phyloP scores from a whole-genome alignment of 2,888 invertebrate genomes.

The Microplitis manilae region DNA sequence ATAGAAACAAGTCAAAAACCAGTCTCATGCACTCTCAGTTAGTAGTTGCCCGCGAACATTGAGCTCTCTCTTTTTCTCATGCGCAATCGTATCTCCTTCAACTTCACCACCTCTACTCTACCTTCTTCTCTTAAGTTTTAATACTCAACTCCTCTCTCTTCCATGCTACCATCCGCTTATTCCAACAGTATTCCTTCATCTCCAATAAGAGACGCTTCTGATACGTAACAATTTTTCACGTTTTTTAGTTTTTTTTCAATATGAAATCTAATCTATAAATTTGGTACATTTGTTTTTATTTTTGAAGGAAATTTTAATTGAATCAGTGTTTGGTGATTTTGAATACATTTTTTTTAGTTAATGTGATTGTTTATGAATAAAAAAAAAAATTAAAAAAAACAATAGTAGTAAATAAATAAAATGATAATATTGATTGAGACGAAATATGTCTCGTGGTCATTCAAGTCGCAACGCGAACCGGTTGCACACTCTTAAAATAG shows the following conservation, averaged over 20 bases:
- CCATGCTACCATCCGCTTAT: constrained; percentile 54
- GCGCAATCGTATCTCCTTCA: constrained; percentile 38
- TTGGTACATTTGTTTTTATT: too few relatives aligned
- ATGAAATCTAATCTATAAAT: neutral
- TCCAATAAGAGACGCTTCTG: constrained; percentile 63
- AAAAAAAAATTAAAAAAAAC: neutral
- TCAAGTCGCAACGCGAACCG: constrained; percentile 57
- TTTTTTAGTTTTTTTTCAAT: constrained; percentile 2
- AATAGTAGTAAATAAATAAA: neutral
- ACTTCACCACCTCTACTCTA: constrained; percentile 42
- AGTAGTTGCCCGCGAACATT: neutral
- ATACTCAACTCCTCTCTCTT: constrained; percentile 40
- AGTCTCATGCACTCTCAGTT: constrained; percentile 18
- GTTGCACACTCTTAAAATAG: constrained; percentile 63
- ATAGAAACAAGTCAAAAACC: constrained; percentile 41
- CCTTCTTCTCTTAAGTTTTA: constrained; percentile 45
- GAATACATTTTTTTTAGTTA: neutral
- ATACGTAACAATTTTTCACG: constrained; percentile 54
- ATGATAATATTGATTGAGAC: constrained; percentile 24
- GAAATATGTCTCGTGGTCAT: constrained; percentile 50
- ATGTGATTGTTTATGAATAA: neutral
- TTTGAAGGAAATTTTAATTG: too few relatives aligned
- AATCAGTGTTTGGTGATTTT: neutral
- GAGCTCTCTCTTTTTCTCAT: constrained; percentile 35
- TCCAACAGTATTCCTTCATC: constrained; percentile 65